Conservation (phyloP, 53 echinoderm and acorn worm genomes). For the Echinometra lucunter region DNA sequence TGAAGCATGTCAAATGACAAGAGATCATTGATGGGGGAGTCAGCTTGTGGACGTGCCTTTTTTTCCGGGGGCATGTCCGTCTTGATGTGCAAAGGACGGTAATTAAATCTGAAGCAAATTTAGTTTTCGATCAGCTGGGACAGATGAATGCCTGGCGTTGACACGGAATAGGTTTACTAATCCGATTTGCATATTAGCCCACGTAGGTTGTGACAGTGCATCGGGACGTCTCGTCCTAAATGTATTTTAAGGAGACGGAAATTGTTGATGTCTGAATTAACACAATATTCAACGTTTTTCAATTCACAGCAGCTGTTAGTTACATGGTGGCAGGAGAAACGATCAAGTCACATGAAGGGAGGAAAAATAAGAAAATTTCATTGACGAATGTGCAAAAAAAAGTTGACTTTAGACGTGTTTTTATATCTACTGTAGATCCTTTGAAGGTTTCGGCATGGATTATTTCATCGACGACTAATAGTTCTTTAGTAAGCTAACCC, state of each 20-base stretch:
- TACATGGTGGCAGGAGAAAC: not conserved
- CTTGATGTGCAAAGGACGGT: slow-evolving; percentile 16
- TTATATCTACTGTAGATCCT: not conserved
- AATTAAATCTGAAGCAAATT: slow-evolving; percentile 56
- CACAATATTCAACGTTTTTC: slow-evolving; percentile 5
- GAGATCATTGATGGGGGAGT: slow-evolving; percentile 27
- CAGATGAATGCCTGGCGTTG: slow-evolving; percentile 46
- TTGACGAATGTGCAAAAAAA: slow-evolving; percentile 31
- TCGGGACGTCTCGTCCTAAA: not conserved
- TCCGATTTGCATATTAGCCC: slow-evolving; percentile 51
- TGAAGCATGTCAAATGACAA: slow-evolving; percentile 4
- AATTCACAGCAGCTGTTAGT: slow-evolving; percentile 14
- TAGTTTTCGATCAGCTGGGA: slow-evolving; percentile 46
- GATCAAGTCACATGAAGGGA: not conserved
- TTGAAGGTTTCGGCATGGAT: not conserved
- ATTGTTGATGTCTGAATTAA: slow-evolving; percentile 43
- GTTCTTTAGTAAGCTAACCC: not conserved
- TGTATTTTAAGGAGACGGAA: not conserved
- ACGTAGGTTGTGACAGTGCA: slow-evolving; percentile 31
- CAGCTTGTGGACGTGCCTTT: not conserved
- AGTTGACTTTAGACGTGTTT: not conserved
- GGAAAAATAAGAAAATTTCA: slow-evolving; percentile 22
- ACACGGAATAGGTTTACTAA: slow-evolving; percentile 47
- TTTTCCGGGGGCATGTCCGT: not conserved
- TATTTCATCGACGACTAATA: not conserved